Evolutionary conservation across 2,888 invertebrate genomes (phyloP), one percentile per base, ranked within the genome.

Genomic region (Notodonta ziczac): DNA sequence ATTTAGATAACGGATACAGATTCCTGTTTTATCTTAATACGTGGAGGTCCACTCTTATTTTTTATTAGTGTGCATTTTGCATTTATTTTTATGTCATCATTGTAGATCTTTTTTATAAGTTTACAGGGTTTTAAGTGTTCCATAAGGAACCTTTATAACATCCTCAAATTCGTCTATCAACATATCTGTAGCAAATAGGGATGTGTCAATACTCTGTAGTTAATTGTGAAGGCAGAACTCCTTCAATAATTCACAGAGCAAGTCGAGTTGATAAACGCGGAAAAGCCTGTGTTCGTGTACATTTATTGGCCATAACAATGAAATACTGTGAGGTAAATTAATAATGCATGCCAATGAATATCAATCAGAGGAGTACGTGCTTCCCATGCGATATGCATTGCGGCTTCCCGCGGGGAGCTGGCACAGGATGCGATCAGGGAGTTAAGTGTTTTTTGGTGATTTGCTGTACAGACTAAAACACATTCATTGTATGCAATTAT

Each of bases 341-440:
- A 70, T 74, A 74, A 77, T 69, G 65, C 76, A 67, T 60, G 58
- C 51, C 69, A 67, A 71, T 73, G 76, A 75, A 76, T 77, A 72
- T 69, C 66, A 77, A 76, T 75, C 66, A 67, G 60, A 61, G 5
- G 61, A 57, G 54, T 60, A 75, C 77, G 76, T 74, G 77, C 67
- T 67, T 73, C 66, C 8, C 40, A 56, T 13, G 72, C 14, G 53
- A 54, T 57, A 42, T n/a, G 10, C 35, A 7, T 7, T 35, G 35
- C 35, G 35, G 35, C 35, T 35, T 35, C 35, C 35, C 35, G 24
- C 24, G 35, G 4, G 6, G 35, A 5, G 35, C 35, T 6, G 6
- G 35, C 35, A 35, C 35, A 35, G 35, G 35, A 35, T 35, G 4
- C 35, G 35, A 3, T 7, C 12, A 12, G 42, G 42, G 2, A 4